Evolutionary conservation across 2,797 vertebrate genomes (phyloP).

Genomic region (Lophura swinhoii): DNA sequence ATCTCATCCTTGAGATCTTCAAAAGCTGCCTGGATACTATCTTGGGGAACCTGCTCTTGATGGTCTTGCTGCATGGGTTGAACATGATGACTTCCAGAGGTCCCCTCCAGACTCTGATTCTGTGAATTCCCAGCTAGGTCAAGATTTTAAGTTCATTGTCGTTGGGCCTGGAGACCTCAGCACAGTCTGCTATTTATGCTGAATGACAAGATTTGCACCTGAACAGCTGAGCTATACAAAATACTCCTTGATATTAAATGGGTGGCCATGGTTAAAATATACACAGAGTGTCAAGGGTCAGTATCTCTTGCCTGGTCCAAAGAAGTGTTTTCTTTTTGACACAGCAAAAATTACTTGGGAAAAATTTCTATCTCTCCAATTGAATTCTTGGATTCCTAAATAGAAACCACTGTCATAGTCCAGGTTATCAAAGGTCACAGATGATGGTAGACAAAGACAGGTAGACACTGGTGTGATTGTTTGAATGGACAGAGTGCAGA

Average conservation of each 20-base stretch:
- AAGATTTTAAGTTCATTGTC: background rate
- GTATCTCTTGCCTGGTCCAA: background rate
- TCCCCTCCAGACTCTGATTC: background rate
- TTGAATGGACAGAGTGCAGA: background rate
- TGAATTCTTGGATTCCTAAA: background rate
- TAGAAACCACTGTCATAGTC: background rate
- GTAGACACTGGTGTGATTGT: fast-evolving
- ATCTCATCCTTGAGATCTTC: background rate
- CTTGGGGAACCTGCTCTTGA: background rate
- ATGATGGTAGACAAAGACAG: fast-evolving
- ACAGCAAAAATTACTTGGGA: background rate
- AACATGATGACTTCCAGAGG: background rate
- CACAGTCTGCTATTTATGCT: background rate
- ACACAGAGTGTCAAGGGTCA: fast-evolving
- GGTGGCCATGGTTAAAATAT: fast-evolving
- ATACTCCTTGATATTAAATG: background rate
- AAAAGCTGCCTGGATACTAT: background rate
- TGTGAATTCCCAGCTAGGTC: background rate
- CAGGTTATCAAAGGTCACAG: background rate
- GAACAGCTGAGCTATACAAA: background rate
- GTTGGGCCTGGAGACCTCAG: background rate
- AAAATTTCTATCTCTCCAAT: background rate
- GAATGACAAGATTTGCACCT: background rate
- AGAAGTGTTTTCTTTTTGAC: background rate
- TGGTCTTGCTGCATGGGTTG: background rate